Percentiles rank a stretch among this genome's conserved stretches.
phyloP scores from a whole-genome alignment of 2,113 vertebrate genomes.

The Copsychus sechellarum region DNA sequence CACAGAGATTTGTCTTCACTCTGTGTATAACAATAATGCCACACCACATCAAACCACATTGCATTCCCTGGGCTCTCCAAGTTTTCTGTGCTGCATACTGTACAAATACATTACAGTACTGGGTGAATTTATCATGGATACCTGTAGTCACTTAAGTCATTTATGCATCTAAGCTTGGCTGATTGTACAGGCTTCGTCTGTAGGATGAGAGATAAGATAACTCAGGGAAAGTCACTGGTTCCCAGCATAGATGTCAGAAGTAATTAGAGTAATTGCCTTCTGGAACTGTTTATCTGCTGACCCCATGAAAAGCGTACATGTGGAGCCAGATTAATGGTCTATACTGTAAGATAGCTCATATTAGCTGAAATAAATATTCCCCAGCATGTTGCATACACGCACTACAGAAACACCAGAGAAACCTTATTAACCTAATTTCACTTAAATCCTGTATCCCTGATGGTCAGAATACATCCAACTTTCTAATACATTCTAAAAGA shows the following conservation, averaged over 20 bases:
- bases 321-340: not conserved
- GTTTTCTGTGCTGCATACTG: not conserved
- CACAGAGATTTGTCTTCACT: not conserved
- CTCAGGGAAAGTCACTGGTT: not conserved
- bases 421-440: not conserved
- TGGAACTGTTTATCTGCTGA: not conserved
- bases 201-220: not conserved
- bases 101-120: not conserved
- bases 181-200: not conserved
- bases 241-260: not conserved
- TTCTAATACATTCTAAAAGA: conserved; percentile 39
- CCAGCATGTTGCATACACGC: not conserved
- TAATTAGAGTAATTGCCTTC: not conserved
- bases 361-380: not conserved
- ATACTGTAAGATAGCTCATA: not conserved
- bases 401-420: not conserved
- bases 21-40: not conserved
- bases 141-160: not conserved
- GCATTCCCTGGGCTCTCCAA: not conserved
- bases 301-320: not conserved
- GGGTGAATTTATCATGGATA: not conserved
- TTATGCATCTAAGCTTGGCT: not conserved
- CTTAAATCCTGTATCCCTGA: conserved; percentile 7
- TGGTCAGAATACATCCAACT: conserved; percentile 39
- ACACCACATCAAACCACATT: not conserved